A percentile compares a stretch with the other conserved stretches of the same genome.
phyloP scores from a whole-genome alignment of 2,113 vertebrate species.

The Ornithorhynchus anatinus region DNA sequence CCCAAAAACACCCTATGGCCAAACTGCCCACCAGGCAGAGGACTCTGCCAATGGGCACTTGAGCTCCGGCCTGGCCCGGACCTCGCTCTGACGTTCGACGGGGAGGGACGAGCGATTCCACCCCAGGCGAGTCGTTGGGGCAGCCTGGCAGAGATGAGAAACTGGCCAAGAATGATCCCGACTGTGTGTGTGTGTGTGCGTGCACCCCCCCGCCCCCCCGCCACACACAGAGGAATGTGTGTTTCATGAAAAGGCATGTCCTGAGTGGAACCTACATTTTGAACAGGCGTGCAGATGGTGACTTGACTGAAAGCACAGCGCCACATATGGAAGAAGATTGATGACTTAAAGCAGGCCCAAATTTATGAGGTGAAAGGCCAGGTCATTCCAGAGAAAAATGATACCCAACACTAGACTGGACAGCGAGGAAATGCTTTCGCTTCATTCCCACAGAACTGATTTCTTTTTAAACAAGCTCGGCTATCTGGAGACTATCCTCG shows the following conservation, averaged over 20 bases:
- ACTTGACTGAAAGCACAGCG: slow-evolving; percentile 65
- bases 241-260: slow-evolving; percentile 57
- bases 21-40: slow-evolving; percentile 60
- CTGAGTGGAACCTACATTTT: slow-evolving; percentile 69
- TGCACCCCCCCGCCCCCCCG: too few relatives aligned
- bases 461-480: neutral
- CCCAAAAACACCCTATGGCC: slow-evolving; percentile 40
- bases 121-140: slow-evolving; percentile 47
- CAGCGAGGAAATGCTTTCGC: slow-evolving; percentile 66
- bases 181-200: slow-evolving; percentile 50
- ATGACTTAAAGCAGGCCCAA: slow-evolving; percentile 64
- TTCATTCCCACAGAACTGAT: slow-evolving; percentile 17
- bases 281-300: slow-evolving; percentile 68
- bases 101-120: slow-evolving; percentile 63
- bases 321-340: slow-evolving; percentile 70
- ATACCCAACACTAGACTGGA: slow-evolving; percentile 61
- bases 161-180: slow-evolving; percentile 52
- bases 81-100: slow-evolving; percentile 45
- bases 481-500: neutral
- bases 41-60: slow-evolving; percentile 61
- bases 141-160: slow-evolving; percentile 58
- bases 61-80: too few relatives aligned
- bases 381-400: slow-evolving; percentile 68
- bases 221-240: too few relatives aligned
- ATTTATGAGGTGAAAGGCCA: slow-evolving; percentile 71